These are phyloP conservation scores for Semnornis frantzii DNA, from an alignment of 2,113 vertebrate species.

Conservation along the genomic window DNA sequence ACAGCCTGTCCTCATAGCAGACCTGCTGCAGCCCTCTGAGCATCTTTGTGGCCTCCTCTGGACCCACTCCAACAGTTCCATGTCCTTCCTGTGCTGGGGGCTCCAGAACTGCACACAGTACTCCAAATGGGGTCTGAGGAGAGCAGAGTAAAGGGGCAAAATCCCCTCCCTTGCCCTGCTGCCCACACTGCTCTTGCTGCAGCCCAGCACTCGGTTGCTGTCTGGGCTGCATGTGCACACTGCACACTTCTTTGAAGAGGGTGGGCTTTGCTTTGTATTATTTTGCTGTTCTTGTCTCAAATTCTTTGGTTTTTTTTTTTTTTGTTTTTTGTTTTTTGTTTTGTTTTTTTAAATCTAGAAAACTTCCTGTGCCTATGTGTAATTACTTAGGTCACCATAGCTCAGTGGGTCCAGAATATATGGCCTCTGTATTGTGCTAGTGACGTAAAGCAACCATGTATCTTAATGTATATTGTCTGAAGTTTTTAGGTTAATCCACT, in stretches of 20 bases:
- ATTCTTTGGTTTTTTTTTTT: neutral
- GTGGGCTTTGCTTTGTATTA: neutral
- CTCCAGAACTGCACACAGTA: too few species aligned
- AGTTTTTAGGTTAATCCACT: neutral
- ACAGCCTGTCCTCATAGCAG: too few species aligned
- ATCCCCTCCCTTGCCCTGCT: too few species aligned
- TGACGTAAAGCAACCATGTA: neutral
- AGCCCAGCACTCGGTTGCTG: too few species aligned
- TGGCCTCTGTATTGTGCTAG: neutral
- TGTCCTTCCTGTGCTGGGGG: too few species aligned
- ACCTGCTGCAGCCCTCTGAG: too few species aligned
- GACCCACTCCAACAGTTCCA: too few species aligned
- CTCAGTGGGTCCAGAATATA: neutral
- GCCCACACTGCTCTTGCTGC: too few species aligned
- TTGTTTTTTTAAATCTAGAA: neutral
- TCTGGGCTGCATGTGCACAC: too few species aligned
- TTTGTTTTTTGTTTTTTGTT: neutral
- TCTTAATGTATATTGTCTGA: neutral
- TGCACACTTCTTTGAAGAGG: neutral
- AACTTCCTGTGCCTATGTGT: neutral
- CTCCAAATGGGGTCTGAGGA: too few species aligned
- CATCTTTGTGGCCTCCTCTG: too few species aligned
- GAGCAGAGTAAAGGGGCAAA: too few species aligned
- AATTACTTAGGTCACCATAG: conserved; percentile 8
- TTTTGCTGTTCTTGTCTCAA: neutral